A percentile compares a stretch with the other conserved stretches of the same genome.
Evolutionary conservation across 2,888 invertebrate genomes (phyloP).

Genomic region (Catocala sponsa): DNA sequence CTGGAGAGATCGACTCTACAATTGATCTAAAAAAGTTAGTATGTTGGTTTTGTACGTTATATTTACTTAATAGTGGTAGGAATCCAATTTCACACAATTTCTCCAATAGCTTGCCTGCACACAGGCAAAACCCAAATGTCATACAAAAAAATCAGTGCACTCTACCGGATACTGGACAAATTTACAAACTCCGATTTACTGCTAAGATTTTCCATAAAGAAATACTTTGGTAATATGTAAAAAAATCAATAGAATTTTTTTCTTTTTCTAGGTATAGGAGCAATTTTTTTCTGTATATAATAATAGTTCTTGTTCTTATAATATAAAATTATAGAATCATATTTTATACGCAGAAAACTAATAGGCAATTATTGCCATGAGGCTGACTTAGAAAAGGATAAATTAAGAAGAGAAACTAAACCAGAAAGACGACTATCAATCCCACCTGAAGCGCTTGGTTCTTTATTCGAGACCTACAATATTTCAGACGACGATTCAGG

Average conservation of each 20-base stretch:
- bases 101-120: too few species aligned
- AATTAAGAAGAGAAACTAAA: neutral
- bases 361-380: constrained; percentile 77
- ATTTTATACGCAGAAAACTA: constrained; percentile 61
- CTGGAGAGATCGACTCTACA: constrained; percentile 74
- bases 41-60: neutral
- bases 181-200: too few species aligned
- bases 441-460: neutral
- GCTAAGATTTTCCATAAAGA: too few species aligned
- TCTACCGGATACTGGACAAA: too few species aligned
- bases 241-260: too few species aligned
- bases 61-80: neutral
- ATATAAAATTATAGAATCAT: neutral
- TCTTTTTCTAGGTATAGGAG: too few species aligned
- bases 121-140: too few species aligned
- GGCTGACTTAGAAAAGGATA: constrained; percentile 59
- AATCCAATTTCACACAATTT: neutral
- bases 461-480: neutral
- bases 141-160: too few species aligned
- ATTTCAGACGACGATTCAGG: too few species aligned
- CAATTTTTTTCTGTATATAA: too few species aligned
- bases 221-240: too few species aligned
- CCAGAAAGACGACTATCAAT: neutral
- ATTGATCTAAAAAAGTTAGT: constrained; percentile 75
- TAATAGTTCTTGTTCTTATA: too few species aligned